Evolutionary conservation across 2,888 invertebrate genomes (phyloP).

Genomic region (Scaeva pyrastri): DNA sequence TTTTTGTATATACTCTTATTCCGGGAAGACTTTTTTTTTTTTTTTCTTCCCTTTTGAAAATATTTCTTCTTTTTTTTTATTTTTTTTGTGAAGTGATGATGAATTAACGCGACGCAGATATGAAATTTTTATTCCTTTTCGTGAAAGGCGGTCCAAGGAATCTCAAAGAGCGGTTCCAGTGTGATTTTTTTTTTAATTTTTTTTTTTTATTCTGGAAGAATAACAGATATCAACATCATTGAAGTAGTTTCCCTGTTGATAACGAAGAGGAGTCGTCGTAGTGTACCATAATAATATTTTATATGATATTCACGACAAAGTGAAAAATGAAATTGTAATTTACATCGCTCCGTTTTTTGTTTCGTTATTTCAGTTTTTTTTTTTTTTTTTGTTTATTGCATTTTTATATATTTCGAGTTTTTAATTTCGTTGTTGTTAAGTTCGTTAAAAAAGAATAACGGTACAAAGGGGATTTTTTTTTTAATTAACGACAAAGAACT

Average conservation of each 20-base stretch:
- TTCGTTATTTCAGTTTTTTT: slow-evolving; percentile 33
- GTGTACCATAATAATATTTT: slow-evolving; percentile 3
- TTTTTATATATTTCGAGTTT: slow-evolving; percentile 53
- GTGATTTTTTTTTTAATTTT: slow-evolving; percentile 21
- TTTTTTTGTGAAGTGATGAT: slow-evolving; percentile 72
- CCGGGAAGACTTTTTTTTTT: slow-evolving; percentile 44
- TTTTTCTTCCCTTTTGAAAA: too few relatives aligned
- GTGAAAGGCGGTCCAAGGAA: slow-evolving; percentile 63
- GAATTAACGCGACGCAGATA: slow-evolving; percentile 76
- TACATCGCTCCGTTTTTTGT: slow-evolving; percentile 65
- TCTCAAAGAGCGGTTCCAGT: slow-evolving; percentile 63
- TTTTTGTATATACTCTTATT: slow-evolving; percentile 50
- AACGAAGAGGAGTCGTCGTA: slow-evolving; percentile 48
- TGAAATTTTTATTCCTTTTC: slow-evolving; percentile 62
- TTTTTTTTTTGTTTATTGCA: slow-evolving; percentile 44
- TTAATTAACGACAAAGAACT: slow-evolving; percentile 75
- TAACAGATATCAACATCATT: slow-evolving; percentile 61
- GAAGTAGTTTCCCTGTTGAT: slow-evolving; percentile 74
- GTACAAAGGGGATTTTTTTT: slow-evolving; percentile 67
- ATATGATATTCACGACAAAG: slow-evolving; percentile 63
- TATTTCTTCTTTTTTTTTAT: slow-evolving; percentile 35
- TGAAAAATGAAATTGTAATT: slow-evolving; percentile 76
- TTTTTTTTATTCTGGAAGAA: slow-evolving; percentile 26
- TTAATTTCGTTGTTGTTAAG: slow-evolving; percentile 72
- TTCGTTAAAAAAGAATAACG: slow-evolving; percentile 56